Evolutionary conservation across 2,113 vertebrate species (phyloP).

Genomic region (Ctenomys sociabilis): DNA sequence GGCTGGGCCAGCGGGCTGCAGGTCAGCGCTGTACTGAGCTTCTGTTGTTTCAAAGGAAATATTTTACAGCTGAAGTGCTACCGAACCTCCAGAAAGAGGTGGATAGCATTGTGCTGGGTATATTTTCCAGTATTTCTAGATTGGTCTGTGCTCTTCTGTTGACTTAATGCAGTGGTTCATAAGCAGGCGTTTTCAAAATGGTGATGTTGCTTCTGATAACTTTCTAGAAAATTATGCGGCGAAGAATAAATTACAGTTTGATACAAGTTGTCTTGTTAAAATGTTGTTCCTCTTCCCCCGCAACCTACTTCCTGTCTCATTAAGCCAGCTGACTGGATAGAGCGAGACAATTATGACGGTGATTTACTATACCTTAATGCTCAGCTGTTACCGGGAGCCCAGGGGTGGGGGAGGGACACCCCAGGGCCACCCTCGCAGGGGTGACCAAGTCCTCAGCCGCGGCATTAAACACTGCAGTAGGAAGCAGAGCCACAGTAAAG

Average conservation of each 20-base stretch:
- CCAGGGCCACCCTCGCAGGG: slow-evolving; percentile 41
- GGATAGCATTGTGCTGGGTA: not conserved
- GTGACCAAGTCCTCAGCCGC: slow-evolving; percentile 62
- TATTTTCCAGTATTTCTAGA: slow-evolving; percentile 24
- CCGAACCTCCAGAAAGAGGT: not conserved
- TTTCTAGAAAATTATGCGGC: slow-evolving; percentile 71
- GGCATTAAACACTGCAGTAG: slow-evolving; percentile 67
- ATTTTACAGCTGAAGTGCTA: not conserved
- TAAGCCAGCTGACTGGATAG: slow-evolving; percentile 77
- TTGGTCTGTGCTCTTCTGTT: not conserved
- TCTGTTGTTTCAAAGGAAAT: not conserved
- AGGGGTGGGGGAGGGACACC: not conserved
- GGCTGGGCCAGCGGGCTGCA: too few species aligned
- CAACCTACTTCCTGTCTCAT: slow-evolving; percentile 77
- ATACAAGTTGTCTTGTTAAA: slow-evolving; percentile 77
- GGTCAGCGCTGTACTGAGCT: too few species aligned
- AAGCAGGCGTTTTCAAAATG: slow-evolving; percentile 44
- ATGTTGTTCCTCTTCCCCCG: slow-evolving; percentile 73
- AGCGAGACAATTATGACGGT: slow-evolving; percentile 71
- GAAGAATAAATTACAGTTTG: slow-evolving; percentile 74
- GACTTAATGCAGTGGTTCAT: slow-evolving; percentile 11
- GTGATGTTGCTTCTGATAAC: slow-evolving; percentile 55
- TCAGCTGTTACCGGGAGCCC: not conserved
- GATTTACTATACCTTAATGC: slow-evolving; percentile 76
- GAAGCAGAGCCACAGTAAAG: slow-evolving; percentile 56